Evolutionary conservation across 2,888 invertebrate species (phyloP), one percentile per base, ranked within the genome.

Genomic region (Drosophila falleni): DNA sequence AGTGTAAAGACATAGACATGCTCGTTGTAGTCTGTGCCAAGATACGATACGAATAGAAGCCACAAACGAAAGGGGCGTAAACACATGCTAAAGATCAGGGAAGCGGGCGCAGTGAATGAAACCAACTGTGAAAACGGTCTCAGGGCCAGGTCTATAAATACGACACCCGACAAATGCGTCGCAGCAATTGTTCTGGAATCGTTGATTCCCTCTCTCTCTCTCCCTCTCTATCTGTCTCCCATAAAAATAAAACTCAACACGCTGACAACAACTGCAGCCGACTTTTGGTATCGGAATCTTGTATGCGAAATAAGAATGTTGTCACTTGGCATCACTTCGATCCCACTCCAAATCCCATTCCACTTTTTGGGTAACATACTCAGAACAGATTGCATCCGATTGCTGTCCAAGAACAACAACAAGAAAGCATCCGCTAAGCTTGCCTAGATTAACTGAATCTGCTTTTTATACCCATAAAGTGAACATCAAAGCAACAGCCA

Each of bases 51-150:
- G 16, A 29, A 23, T 41, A 29, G 54, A 50, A 54, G 41, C 31
- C 41, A 72, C 58, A 65, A 75, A 39, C 74, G n/a, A 42, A 31
- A 42, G 63, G 74, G 62, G 68, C 74, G 68, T 59, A 59, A 55
- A 50, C 64, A 74, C 74, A 78, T 78, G 78, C 73, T 59, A 50
- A 68, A 77, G 77, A 78, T 74, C 67, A 76, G 71, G 66, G 64
- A 49, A 49, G 58, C 50, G 58, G 55, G 55, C 55, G 44, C 41
- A 42, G 50, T 74, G 74, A 77, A 77, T 68, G 78, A 78, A 78
- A 63, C 78, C 78, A 78, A 78, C 78, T 78, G 78, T 78, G 75
- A 78, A 78, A 78, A 78, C 68, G 74, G 78, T 71, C 66, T 67
- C 59, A 74, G 74, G 64, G 74, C 66, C 71, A 65, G 66, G 50